Percentiles rank a stretch among this genome's conserved stretches.
These are phyloP conservation scores for Macropis europaea DNA, from an alignment of 2,888 invertebrate species.

Conservation along the genomic window DNA sequence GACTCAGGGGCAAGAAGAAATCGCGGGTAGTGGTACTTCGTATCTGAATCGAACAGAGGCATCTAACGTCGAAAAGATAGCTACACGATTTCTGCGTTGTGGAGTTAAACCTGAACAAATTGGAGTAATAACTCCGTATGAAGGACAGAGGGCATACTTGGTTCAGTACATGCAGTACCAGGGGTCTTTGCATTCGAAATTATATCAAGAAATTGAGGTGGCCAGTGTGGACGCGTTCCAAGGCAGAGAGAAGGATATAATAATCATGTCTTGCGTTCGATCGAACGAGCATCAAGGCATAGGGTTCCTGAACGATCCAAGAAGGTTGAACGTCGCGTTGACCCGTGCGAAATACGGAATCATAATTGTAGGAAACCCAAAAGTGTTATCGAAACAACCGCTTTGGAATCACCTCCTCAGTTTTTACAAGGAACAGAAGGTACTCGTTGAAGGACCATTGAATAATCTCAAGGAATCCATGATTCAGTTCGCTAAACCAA, in stretches of 20 bases:
- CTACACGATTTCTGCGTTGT: conserved; percentile 95
- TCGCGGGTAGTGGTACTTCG: conserved; percentile 98
- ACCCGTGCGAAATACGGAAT: conserved; percentile 98
- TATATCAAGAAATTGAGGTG: conserved; percentile 99
- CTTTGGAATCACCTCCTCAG: conserved; percentile 98
- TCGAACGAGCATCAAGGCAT: conserved; percentile 99
- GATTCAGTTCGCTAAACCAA: conserved; percentile 98
- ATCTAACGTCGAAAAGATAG: conserved; percentile 98
- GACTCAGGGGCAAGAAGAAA: conserved; percentile 99
- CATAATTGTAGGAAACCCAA: conserved; percentile 99
- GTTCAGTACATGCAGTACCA: conserved; percentile 99
- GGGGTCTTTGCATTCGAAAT: conserved; percentile 96
- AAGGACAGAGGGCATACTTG: conserved; percentile 98
- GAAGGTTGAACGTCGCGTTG: conserved; percentile 97
- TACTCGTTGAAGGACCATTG: conserved; percentile 97
- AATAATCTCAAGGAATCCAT: conserved; percentile 98
- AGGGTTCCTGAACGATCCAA: conserved; percentile 98
- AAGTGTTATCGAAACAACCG: conserved; percentile 98
- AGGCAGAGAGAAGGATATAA: conserved; percentile 99
- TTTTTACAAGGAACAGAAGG: conserved; percentile 98
- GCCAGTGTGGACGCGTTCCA: conserved; percentile 99
- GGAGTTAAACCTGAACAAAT: conserved; percentile 99
- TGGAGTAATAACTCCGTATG: conserved; percentile 99
- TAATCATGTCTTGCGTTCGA: conserved; percentile 99
- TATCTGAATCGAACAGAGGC: conserved; percentile 99